Evolutionary conservation across 2,113 vertebrate species (phyloP), one percentile per base, ranked within the genome.

Genomic region (Macrotus californicus): DNA sequence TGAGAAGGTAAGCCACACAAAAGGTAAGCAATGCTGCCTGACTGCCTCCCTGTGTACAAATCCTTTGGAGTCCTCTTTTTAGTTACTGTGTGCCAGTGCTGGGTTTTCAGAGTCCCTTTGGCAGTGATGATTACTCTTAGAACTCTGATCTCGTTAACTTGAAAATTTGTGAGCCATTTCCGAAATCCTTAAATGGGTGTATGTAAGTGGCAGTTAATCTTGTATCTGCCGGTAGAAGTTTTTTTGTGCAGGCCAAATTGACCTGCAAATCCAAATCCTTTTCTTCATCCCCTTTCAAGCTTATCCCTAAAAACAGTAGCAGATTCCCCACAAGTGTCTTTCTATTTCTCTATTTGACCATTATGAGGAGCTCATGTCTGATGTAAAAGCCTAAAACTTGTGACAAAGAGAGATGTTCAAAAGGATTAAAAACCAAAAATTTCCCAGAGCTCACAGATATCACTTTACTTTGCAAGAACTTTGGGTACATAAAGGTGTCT

Each of bases 1-100:
- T 0, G 99, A 99, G 97, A 99, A 99, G 99, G 99, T 99, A 93
- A 98, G 95, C 34, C 89, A 43, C 61, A 59, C 56, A 99, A 97
- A 99, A 99, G 99, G 99, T 99, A 93, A 98, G 95, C 31, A 89
- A 43, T 43, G 61, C 79, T 54, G 21, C 59, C 46, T 59, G 14
- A 87, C 50, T 89, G 46, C 36, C 39, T 84, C 88, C 39, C 12
- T 67, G 16, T 70, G 22, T 67, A 92, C 86, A 75, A 85, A 81
- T 83, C 81, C 84, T 94, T 86, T 54, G 75, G 19, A 90, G 56
- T 87, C 85, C 48, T 92, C 48, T 96, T 93, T 82, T 96, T 76
- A 96, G 64, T 96, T 91, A 80, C 31, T 69, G 13, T 85, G 41
- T 90, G 61, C 48, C 11, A 43, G 39, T 89, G 43, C 73, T 94